Conservation (phyloP, 2,797 vertebrate species). For the Lepidocolaptes lacrymiger region DNA sequence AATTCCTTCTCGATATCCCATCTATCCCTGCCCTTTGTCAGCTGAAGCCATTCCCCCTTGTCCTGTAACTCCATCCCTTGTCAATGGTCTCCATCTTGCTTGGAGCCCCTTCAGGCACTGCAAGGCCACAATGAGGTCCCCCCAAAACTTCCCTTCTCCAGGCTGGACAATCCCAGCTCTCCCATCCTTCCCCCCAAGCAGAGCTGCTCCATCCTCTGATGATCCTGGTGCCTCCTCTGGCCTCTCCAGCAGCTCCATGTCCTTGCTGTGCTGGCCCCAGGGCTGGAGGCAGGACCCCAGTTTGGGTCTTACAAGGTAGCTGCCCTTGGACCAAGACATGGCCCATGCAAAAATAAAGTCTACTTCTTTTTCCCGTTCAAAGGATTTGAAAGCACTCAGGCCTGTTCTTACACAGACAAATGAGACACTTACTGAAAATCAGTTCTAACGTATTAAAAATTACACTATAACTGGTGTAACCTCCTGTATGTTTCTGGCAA, state of each 20-base stretch:
- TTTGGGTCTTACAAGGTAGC: neutral
- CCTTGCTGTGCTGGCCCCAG: neutral
- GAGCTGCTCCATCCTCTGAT: neutral
- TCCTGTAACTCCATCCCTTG: neutral
- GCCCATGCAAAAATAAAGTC: accelerated
- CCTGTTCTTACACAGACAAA: neutral
- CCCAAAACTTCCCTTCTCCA: neutral
- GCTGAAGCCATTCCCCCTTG: neutral
- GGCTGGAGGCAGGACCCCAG: neutral
- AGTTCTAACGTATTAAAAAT: neutral
- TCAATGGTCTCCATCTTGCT: neutral
- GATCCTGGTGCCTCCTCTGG: neutral
- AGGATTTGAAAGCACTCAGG: neutral
- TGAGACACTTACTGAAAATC: neutral
- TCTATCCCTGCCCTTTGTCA: too few species aligned
- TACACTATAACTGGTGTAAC: neutral
- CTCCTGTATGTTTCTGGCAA: accelerated
- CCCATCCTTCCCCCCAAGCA: neutral
- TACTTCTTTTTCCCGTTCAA: neutral
- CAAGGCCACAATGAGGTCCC: neutral
- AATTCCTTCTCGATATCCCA: too few species aligned
- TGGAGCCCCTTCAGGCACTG: neutral
- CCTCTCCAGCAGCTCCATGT: neutral
- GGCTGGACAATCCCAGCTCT: neutral
- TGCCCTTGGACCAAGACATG: neutral